Evolutionary conservation across 2,888 invertebrate genomes (phyloP), one percentile per base, ranked within the genome.

Genomic region (Ophioninae sp.): DNA sequence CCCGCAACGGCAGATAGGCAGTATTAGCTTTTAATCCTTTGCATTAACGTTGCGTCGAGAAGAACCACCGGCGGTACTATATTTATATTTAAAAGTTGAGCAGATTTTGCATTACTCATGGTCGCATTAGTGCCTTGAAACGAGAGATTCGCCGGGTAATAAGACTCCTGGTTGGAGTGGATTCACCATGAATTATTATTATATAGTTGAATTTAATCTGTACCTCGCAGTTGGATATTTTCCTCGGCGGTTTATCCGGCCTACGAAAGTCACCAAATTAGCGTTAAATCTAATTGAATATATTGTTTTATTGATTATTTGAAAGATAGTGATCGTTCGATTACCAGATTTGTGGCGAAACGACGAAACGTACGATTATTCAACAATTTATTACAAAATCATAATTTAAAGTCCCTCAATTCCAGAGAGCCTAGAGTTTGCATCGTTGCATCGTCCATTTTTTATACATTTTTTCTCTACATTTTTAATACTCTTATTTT

Each of bases 11-110:
- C 10, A 62, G 73, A 80, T 73, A 59, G 83, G 81, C 61, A 74
- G 87, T 86, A 86, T 88, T 87, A 87, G 86, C 86, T 87, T 86
- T 86, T 86, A 87, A 88, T 87, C 88, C 86, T 81, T 85, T 81
- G 83, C 85, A 85, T 83, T 88, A 87, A 85, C 86, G 85, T 85
- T 74, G 79, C 81, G 78, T 50, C 82, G 39, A 77, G 82, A 76
- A 79, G 83, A 81, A 81, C 69, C 59, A 77, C 69, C 41, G 64
- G 23, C 65, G 41, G 3, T 1, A 30, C 62, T 78, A 79, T 83
- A 83, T 86, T 84, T 88, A 86, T 86, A 87, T 87, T 84, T 87
- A 83, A 83, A 86, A 87, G 84, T 86, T 87, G 80, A 77, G 65
- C 79, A 81, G 79, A 85, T 86, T 87, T 87, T 86, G 86, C 86